A percentile compares a stretch with the other conserved stretches of the same genome.
phyloP scores from a whole-genome alignment of 1,140 invertebrate species.

The Branchinecta lynchi region DNA sequence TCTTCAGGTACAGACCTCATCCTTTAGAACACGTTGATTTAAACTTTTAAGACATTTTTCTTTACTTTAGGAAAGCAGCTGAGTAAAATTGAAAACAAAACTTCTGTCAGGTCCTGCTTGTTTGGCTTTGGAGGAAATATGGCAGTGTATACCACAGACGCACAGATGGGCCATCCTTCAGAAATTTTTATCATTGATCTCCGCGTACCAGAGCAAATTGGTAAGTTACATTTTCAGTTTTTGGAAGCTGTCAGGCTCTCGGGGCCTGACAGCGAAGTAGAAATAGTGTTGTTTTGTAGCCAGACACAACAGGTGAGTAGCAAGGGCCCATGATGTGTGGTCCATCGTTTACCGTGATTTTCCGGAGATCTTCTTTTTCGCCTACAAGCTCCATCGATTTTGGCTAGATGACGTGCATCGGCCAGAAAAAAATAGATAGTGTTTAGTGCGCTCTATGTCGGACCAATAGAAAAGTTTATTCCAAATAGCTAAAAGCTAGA shows the following conservation, averaged over 20 bases:
- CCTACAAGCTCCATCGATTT: too few species aligned
- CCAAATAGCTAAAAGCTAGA: too few species aligned
- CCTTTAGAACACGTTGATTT: too few species aligned
- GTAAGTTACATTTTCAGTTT: neutral
- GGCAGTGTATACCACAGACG: slow-evolving; percentile 82
- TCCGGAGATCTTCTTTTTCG: too few species aligned
- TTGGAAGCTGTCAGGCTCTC: neutral
- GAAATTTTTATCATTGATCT: slow-evolving; percentile 59
- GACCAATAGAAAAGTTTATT: too few species aligned
- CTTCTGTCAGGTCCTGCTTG: slow-evolving; percentile 72
- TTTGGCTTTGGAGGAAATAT: slow-evolving; percentile 88
- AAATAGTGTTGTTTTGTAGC: neutral
- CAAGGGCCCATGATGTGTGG: too few species aligned
- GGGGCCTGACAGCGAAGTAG: neutral
- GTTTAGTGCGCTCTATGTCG: too few species aligned
- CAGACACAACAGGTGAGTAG: too few species aligned
- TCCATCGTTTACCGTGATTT: too few species aligned
- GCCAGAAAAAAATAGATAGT: too few species aligned
- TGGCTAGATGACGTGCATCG: too few species aligned
- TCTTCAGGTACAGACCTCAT: too few species aligned
- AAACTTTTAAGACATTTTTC: neutral
- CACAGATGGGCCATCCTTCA: slow-evolving; percentile 71
- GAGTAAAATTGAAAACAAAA: slow-evolving; percentile 58
- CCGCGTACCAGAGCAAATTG: slow-evolving; percentile 12
- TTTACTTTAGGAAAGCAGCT: slow-evolving; percentile 31